Base-by-base conservation (phyloP, 2,797 vertebrate species). In the Epinephelus coioides region DNA sequence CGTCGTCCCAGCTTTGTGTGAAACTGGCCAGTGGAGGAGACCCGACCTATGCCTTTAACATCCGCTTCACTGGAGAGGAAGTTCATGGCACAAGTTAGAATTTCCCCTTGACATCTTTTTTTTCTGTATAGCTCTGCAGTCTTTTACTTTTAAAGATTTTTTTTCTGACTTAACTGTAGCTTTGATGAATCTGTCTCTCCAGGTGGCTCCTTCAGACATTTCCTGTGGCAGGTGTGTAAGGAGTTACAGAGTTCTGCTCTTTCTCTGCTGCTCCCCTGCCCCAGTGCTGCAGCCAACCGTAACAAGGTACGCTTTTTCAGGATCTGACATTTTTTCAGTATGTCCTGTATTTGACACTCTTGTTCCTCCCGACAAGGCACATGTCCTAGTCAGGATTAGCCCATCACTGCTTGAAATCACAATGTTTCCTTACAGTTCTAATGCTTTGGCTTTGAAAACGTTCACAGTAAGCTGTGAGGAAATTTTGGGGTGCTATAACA, bases 211-310 rank as follows among this genome's bases (percentile, higher is more conserved):
- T 99, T 99, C 93, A 97, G 98, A 62, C 98, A 99, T 94, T 99
- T 99, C 93, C 94, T 99, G 49, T 99, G 98, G 98, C 98, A 99
- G 93, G 98, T 99, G 70, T 99, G 98, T 69, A 99, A 99, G 81
- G 98, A 99, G 93, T 89, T 99, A 2, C 98, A 99, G 95, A 99
- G 98, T 86, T 97, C 96, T 23, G 95, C 96, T 0, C 96, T 99
- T 44, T 98, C 97, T 9, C 96, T 99, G 53, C 96, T 99, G 71
- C 93, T 99, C 64, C 89, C 97, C 69, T 99, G 98, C 78, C 98
- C 98, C 59, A 99, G 98, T 91, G 96, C 97, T 5, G 96, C 98
- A 0, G 98, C 97, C 91, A 99, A 97, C 84, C 97, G 98, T 75
- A 99, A 99, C 83, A 99, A 99, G 98, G 98, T 99, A 80, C 68